Conservation (phyloP, 2,888 invertebrate genomes). For the Agelastica alni region DNA sequence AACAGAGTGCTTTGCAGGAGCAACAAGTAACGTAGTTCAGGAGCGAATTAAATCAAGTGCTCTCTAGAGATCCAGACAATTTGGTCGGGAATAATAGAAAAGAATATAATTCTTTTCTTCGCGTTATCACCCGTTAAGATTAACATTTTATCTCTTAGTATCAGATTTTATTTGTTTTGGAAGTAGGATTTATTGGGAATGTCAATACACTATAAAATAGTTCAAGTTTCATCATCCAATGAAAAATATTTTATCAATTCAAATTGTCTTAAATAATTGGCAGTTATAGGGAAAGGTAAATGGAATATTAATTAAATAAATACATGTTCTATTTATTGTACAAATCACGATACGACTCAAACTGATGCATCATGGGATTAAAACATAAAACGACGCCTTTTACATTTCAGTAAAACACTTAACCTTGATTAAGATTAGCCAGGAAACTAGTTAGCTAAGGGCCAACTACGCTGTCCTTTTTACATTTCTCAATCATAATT, state of each 20-base stretch:
- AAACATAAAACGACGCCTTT: too few relatives aligned
- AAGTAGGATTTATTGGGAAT: neutral
- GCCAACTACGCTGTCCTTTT: too few relatives aligned
- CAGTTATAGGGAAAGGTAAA: too few relatives aligned
- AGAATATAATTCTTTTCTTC: conserved; percentile 11
- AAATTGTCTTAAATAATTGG: too few relatives aligned
- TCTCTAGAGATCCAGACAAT: conserved; percentile 16
- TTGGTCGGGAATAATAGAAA: conserved; percentile 9
- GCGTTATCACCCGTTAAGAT: neutral
- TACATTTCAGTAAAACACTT: too few relatives aligned
- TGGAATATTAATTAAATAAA: neutral
- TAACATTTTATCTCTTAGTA: conserved; percentile 5
- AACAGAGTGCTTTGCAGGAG: conserved; percentile 44
- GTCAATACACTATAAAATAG: neutral
- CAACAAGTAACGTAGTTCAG: conserved; percentile 41
- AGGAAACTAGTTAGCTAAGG: too few relatives aligned
- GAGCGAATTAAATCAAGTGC: conserved; percentile 31
- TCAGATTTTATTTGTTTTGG: conserved; percentile 3
- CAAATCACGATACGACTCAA: too few relatives aligned
- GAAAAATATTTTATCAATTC: too few relatives aligned
- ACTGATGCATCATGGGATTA: too few relatives aligned
- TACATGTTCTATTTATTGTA: neutral
- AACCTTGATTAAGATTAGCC: too few relatives aligned
- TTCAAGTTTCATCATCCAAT: too few relatives aligned
- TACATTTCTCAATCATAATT: too few relatives aligned